These are phyloP conservation scores for Conomelus anceps DNA, from an alignment of 2,888 invertebrate genomes.

Conservation along the genomic window DNA sequence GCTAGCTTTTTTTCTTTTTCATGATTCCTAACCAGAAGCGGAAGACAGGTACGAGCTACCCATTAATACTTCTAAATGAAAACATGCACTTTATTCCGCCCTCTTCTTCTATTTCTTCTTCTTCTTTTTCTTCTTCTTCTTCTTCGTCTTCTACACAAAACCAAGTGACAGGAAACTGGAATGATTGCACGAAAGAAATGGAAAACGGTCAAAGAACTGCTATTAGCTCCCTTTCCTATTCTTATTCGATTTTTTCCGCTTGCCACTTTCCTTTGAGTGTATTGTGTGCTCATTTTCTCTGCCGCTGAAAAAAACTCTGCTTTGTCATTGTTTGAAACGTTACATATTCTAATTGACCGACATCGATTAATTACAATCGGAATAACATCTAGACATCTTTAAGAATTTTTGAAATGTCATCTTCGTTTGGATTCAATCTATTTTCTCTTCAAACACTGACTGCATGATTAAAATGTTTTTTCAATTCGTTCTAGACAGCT, in stretches of 20 bases:
- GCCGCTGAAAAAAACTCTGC: background rate
- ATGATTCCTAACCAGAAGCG: background rate
- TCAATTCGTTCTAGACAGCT: background rate
- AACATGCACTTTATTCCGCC: background rate
- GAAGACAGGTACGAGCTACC: background rate
- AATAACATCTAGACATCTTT: background rate
- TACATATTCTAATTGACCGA: background rate
- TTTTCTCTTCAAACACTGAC: too few species aligned
- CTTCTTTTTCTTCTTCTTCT: too few species aligned
- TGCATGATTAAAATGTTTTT: background rate
- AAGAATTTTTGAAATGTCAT: background rate
- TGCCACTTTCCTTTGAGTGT: background rate
- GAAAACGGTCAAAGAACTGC: background rate
- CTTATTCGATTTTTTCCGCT: background rate
- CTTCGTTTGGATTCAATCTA: background rate
- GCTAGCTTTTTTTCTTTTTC: background rate
- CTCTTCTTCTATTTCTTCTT: background rate
- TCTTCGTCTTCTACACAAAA: background rate
- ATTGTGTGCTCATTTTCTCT: background rate
- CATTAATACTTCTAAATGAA: background rate
- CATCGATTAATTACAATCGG: background rate
- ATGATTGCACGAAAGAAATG: background rate
- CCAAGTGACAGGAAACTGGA: background rate
- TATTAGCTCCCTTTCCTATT: background rate
- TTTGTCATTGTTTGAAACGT: background rate